phyloP scores from a whole-genome alignment of 2,113 vertebrate genomes.

The Vireo altiloquus region DNA sequence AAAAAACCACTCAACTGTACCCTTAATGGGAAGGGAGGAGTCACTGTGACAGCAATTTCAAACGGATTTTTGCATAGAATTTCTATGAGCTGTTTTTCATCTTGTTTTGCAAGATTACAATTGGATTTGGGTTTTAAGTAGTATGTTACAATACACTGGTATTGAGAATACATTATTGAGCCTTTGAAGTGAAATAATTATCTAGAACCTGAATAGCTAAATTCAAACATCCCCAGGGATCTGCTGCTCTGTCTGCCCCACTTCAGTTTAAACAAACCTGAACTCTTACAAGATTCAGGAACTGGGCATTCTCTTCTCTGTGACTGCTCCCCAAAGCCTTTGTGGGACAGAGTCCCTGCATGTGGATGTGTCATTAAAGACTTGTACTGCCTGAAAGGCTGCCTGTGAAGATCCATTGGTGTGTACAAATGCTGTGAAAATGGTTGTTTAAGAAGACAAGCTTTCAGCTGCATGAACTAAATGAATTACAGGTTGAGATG shows the following conservation, averaged over 20 bases:
- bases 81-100: not conserved
- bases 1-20: not conserved
- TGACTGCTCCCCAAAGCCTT: not conserved
- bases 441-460: not conserved
- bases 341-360: not conserved
- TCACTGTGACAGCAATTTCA: not conserved
- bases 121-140: not conserved
- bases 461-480: not conserved
- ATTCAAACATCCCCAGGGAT: not conserved
- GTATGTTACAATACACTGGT: not conserved
- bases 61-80: not conserved
- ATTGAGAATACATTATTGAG: not conserved
- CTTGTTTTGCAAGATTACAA: not conserved
- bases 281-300: not conserved
- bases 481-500: accelerated
- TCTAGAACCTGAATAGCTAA: not conserved
- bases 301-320: not conserved
- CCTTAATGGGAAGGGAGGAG: not conserved
- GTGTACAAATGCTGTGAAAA: not conserved
- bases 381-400: not conserved
- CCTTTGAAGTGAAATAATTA: not conserved
- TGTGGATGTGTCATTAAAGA: not conserved
- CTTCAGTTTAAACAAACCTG: not conserved
- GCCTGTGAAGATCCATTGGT: not conserved
- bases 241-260: not conserved